Percentiles rank a stretch among this genome's conserved stretches.
phyloP scores from a whole-genome alignment of 2,888 invertebrate species.

The Trichogramma dendrolimi region DNA sequence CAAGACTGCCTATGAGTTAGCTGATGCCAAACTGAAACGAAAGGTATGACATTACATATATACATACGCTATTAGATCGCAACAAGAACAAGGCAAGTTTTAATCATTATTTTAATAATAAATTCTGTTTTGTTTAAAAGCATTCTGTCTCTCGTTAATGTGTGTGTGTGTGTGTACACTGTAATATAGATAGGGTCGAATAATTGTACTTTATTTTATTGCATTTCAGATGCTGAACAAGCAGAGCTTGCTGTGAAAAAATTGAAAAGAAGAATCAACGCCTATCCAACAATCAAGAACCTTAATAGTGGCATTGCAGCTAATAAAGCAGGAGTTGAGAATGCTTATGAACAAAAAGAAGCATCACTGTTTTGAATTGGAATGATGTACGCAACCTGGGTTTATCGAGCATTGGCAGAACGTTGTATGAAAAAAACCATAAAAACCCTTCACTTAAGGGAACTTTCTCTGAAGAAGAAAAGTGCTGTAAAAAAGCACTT shows the following conservation, averaged over 20 bases:
- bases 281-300: background rate
- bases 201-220: background rate
- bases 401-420: background rate
- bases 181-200: no score
- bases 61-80: no score
- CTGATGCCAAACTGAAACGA: no score
- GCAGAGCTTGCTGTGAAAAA: background rate
- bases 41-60: no score
- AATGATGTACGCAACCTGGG: constrained; percentile 4
- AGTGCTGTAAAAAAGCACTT: no score
- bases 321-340: background rate
- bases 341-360: background rate
- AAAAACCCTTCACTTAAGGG: background rate
- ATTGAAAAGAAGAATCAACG: background rate
- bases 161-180: no score
- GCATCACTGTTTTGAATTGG: background rate
- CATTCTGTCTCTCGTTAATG: no score
- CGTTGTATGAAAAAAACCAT: constrained; percentile 1
- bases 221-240: background rate
- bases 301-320: background rate
- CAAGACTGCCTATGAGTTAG: no score
- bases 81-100: no score
- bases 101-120: background rate
- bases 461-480: background rate
- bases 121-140: background rate